phyloP scores from a whole-genome alignment of 2,797 vertebrate genomes.

The Urocyon cinereoargenteus region DNA sequence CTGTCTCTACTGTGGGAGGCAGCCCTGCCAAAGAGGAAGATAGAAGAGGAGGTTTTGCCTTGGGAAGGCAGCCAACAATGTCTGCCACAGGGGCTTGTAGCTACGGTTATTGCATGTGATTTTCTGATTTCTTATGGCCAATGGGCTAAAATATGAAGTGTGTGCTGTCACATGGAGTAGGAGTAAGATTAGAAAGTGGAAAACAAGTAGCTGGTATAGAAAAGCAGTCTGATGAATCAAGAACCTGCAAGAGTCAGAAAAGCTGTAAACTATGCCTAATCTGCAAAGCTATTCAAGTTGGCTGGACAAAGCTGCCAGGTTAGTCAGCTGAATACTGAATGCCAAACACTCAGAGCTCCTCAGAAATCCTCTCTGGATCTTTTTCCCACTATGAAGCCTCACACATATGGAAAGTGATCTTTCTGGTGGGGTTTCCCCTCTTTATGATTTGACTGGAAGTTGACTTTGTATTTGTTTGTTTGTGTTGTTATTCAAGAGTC shows the following conservation, averaged over 20 bases:
- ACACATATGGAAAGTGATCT: background rate
- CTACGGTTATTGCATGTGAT: background rate
- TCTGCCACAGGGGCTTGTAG: background rate
- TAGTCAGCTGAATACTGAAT: background rate
- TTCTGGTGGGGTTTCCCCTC: background rate
- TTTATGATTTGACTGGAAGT: background rate
- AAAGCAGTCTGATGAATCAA: background rate
- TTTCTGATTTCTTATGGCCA: background rate
- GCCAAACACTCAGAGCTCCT: background rate
- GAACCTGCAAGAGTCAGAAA: background rate
- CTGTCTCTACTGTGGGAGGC: background rate
- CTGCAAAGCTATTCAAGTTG: background rate
- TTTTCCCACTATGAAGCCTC: background rate
- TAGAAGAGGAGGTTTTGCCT: background rate
- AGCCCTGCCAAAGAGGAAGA: background rate
- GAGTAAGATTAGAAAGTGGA: background rate
- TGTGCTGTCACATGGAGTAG: background rate
- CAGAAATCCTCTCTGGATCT: background rate
- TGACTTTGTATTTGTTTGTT: constrained; percentile 4
- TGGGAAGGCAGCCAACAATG: background rate
- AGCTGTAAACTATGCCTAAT: background rate
- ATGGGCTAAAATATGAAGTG: background rate
- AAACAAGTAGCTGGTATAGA: background rate
- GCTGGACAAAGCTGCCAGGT: background rate
- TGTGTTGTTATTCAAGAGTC: background rate